phyloP scores from a whole-genome alignment of 2,888 invertebrate species.

The Eupelmus urozonus region DNA sequence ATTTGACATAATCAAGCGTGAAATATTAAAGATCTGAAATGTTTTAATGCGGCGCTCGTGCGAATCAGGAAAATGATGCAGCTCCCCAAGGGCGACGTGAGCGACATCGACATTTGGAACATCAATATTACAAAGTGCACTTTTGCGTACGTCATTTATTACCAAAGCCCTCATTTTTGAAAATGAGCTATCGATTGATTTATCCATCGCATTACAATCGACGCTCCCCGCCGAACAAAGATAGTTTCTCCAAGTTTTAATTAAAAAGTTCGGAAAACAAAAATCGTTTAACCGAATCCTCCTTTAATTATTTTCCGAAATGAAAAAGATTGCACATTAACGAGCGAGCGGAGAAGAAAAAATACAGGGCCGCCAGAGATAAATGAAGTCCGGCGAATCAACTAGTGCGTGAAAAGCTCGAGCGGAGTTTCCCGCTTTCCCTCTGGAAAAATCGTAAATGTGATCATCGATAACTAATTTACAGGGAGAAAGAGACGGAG shows the following conservation, averaged over 20 bases:
- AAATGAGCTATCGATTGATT: too few relatives aligned
- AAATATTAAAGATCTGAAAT: too few relatives aligned
- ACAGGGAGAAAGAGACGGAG: conserved; percentile 12
- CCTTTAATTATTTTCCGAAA: not conserved
- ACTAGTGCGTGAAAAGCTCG: not conserved
- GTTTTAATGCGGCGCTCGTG: too few relatives aligned
- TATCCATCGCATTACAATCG: too few relatives aligned
- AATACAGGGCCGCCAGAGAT: not conserved
- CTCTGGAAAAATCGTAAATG: conserved; percentile 7
- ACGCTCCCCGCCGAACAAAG: not conserved
- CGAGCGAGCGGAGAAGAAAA: not conserved
- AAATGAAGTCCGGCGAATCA: conserved; percentile 18
- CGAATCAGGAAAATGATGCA: too few relatives aligned
- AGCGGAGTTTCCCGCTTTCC: not conserved
- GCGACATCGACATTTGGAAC: not conserved
- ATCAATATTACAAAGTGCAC: conserved; percentile 9
- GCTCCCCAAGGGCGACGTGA: too few relatives aligned
- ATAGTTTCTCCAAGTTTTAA: not conserved
- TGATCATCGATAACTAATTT: conserved; percentile 44
- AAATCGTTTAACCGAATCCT: not conserved
- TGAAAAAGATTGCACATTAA: not conserved
- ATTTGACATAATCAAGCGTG: too few relatives aligned
- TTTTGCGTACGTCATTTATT: not conserved
- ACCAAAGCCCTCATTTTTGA: too few relatives aligned
- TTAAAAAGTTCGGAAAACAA: conserved; percentile 10